Base-by-base conservation (phyloP, 2,888 invertebrate genomes). In the Lasioglossum vierecki region DNA sequence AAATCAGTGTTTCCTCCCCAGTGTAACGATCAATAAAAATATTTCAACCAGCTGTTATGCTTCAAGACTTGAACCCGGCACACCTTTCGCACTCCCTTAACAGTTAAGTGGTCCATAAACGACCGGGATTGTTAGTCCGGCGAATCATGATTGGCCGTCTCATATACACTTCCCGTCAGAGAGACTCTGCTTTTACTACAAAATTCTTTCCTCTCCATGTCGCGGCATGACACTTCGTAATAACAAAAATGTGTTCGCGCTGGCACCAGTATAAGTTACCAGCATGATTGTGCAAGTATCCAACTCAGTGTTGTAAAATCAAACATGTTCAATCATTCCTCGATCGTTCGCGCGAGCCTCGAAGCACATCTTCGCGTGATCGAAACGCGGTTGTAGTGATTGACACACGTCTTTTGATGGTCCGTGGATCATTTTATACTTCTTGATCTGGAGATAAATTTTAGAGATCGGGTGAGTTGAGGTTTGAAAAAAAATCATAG, bases 261-360 rank as follows among this genome's bases (percentile, higher is more conserved):
- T 11, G 46, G 73, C 53, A 74, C 22, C 73, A 35, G 73, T 53
- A 35, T 74, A 41, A 41, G n/a, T 70, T 70, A 41, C 70, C 70
- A 41, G 70, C 70, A 41, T 70, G 70, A 70, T 41, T 13, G n/a
- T 41, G 70, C 70, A 70, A 70, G 41, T 70, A 41, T 70, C 39
- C 30, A 11, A 35, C 35, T 39, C 13, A n/a, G 8, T 49, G 39
- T 5, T 53, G 53, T 53, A 35, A 39, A 53, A 39, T 74, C 39
- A 74, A 74, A 74, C 74, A 39, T n/a, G 53, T 57, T 53, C 74
- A 4, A 57, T 74, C 74, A n/a, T 74, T 57, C 53, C 22, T 15
- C 8, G 30, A 13, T 18, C 53, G 6, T 39, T 74, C 35, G 35
- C 53, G 73, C 73, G n/a, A 73, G 22, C 39, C 49, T 35, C 46